Evolutionary conservation across 2,888 invertebrate genomes (phyloP), one percentile per base, ranked within the genome.

Genomic region (Clusia tigrina): DNA sequence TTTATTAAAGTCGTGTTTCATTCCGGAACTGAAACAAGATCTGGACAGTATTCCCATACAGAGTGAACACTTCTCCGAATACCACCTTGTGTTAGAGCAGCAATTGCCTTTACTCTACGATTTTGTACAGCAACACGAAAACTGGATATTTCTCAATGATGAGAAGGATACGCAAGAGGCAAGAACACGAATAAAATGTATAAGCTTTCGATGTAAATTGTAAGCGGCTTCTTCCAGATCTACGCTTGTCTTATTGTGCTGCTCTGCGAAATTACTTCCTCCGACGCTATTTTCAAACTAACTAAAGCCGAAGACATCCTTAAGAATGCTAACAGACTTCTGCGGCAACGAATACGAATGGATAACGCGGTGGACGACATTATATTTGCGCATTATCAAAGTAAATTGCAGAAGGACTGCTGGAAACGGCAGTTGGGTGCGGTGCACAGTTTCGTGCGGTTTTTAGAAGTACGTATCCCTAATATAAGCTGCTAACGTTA

Each of bases 351-450:
- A 32, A 10, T 23, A 22, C 22, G 2, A 6, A 55, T 23, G 22
- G 2, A 55, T 26, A 2, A n/a, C 5, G 18, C 26, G 2, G 64
- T 72, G 2, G 71, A 76, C n/a, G 54, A 61, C 0, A 51, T 57
- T 15, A 65, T 81, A 20, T 73, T 80, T 48, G 68, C 52, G n/a
- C 77, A 78, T 57, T 82, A 81, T 61, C 74, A 78, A 32, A 55
- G 70, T 15, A 75, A 74, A 59, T 66, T 82, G 51, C 71, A 71
- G 6, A 75, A 71, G 51, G 67, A 72, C 25, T 38, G 62, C 18
- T 82, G 82, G 83, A 81, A 81, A 64, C 74, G 72, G 1, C 74
- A 83, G 54, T 63, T 80, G 2, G 83, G 83, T 0, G 68, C 76
- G 2, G 65, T 78, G 1, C 77, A 82, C 69, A 80, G 80, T 0